phyloP scores from a whole-genome alignment of 2,888 invertebrate genomes.

The Cacoxenus indagator region DNA sequence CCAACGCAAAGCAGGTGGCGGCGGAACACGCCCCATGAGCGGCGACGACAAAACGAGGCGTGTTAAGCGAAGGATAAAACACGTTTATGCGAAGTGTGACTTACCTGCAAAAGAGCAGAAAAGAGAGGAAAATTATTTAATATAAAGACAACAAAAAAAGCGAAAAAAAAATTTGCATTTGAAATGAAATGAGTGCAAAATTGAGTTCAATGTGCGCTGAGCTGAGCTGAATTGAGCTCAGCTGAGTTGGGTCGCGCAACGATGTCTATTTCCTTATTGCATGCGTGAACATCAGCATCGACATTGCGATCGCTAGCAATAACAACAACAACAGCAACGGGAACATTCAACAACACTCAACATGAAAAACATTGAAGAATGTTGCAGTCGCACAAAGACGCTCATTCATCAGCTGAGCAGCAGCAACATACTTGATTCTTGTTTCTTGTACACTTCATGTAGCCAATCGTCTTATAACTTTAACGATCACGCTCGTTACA shows the following conservation, averaged over 20 bases:
- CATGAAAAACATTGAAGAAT: too few relatives aligned
- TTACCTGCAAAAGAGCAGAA: neutral
- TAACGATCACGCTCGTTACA: too few relatives aligned
- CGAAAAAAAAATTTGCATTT: neutral
- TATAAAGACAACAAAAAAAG: neutral
- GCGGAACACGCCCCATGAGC: neutral
- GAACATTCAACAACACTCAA: too few relatives aligned
- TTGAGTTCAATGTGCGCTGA: neutral
- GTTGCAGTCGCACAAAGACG: too few relatives aligned
- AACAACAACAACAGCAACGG: too few relatives aligned
- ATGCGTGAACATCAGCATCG: neutral
- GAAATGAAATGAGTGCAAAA: neutral
- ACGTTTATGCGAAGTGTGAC: neutral
- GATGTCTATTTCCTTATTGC: conserved; percentile 18
- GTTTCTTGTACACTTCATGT: neutral
- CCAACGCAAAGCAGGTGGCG: conserved; percentile 21
- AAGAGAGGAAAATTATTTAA: neutral
- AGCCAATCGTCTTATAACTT: too few relatives aligned
- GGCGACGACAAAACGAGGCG: neutral
- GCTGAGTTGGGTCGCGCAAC: neutral
- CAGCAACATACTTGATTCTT: neutral
- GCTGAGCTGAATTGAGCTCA: too few relatives aligned
- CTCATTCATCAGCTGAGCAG: neutral
- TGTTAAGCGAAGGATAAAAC: neutral
- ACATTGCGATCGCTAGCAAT: too few relatives aligned